phyloP scores from a whole-genome alignment of 2,888 invertebrate species.

The Capitulum mitella region DNA sequence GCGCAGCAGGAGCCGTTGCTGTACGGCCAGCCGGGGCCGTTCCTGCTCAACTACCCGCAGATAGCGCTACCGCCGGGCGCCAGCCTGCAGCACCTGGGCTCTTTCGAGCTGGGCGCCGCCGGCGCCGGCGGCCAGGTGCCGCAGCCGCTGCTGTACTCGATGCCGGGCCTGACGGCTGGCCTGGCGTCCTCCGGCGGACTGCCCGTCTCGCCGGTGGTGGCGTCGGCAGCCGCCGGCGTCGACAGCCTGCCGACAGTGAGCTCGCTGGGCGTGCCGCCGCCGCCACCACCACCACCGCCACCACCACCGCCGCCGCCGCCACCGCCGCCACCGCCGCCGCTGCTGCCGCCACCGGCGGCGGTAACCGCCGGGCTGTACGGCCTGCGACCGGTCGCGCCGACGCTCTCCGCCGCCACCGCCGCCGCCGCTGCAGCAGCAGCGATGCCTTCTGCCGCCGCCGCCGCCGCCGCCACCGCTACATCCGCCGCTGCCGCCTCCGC shows the following conservation, averaged over 20 bases:
- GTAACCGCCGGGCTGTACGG: neutral
- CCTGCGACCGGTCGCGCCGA: neutral
- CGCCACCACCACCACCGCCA: too few species aligned
- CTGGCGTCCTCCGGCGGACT: neutral
- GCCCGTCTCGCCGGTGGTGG: neutral
- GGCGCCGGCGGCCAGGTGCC: neutral
- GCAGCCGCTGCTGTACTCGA: constrained; percentile 3
- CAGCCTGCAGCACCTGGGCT: constrained; percentile 23
- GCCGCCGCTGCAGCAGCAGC: neutral
- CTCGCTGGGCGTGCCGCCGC: too few species aligned
- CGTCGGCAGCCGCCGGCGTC: neutral
- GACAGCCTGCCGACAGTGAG: too few species aligned
- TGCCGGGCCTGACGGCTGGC: neutral
- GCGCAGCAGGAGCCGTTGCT: constrained; percentile 24
- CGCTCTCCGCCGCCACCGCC: neutral
- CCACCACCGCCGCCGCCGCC: too few species aligned
- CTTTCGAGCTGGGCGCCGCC: constrained; percentile 13
- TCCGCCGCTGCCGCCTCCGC: neutral
- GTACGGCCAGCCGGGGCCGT: constrained; percentile 31
- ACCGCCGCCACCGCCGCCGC: too few species aligned
- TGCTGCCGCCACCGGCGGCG: too few species aligned
- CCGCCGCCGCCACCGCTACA: neutral
- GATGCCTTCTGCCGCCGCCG: neutral
- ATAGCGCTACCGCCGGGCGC: constrained; percentile 8
- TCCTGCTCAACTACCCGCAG: constrained; percentile 32